A percentile compares a stretch with the other conserved stretches of the same genome.
phyloP scores from a whole-genome alignment of 2,113 vertebrate genomes.

The Chaenocephalus aceratus region DNA sequence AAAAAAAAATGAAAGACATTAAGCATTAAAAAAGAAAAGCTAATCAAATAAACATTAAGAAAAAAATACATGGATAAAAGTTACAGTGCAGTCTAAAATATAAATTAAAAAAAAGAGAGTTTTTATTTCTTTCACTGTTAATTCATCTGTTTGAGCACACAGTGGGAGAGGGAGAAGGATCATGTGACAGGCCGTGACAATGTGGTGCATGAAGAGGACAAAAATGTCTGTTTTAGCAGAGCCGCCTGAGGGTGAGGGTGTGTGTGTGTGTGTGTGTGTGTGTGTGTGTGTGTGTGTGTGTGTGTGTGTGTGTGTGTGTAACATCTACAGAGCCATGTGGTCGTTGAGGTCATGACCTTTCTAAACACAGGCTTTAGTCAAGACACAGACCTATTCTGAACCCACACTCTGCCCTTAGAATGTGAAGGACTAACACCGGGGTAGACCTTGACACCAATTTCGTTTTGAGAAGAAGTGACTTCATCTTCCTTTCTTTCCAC shows the following conservation, averaged over 20 bases:
- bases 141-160: background rate
- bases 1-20: too few relatives aligned
- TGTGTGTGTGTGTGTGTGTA: background rate
- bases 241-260: background rate
- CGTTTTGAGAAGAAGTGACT: conserved; percentile 37
- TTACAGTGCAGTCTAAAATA: too few relatives aligned
- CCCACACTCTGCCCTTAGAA: background rate
- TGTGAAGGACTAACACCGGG: conserved; percentile 4
- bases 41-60: too few relatives aligned
- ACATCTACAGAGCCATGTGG: conserved; percentile 23
- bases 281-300: background rate
- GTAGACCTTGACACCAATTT: background rate
- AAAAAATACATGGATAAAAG: too few relatives aligned
- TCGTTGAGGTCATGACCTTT: conserved; percentile 24
- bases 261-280: background rate
- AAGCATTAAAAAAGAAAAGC: too few relatives aligned
- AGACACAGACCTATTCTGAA: conserved; percentile 1
- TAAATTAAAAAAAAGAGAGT: too few relatives aligned
- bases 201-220: conserved; percentile 17
- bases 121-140: background rate
- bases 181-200: conserved; percentile 28
- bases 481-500: conserved; percentile 27
- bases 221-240: conserved; percentile 40
- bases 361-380: too few relatives aligned
- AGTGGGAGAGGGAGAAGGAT: background rate